Evolutionary conservation across 1,140 invertebrate genomes (phyloP).

Genomic region (Sitobion miscanthi): DNA sequence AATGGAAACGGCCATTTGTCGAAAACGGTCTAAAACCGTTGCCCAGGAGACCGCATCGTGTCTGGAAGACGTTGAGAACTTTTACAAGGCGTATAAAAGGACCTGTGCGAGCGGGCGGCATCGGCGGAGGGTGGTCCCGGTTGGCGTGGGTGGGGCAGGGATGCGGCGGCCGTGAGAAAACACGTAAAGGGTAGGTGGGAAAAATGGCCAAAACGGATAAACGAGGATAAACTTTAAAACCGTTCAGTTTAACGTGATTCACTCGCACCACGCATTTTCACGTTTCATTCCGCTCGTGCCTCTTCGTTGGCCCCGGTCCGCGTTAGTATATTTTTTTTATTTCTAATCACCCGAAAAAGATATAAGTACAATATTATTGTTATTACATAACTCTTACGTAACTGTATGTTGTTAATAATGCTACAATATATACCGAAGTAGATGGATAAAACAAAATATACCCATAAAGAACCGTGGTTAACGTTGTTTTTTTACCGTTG

Average conservation of each 20-base stretch:
- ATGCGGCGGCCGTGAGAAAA: neutral
- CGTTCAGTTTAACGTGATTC: constrained; percentile 45
- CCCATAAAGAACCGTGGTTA: neutral
- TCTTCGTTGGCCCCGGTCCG: neutral
- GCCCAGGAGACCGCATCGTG: constrained; percentile 47
- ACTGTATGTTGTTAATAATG: neutral
- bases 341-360: neutral
- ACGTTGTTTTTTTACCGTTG: neutral
- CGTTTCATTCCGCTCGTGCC: neutral
- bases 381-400: neutral
- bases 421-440: neutral
- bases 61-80: constrained; percentile 48
- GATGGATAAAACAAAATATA: neutral
- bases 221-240: constrained; percentile 56
- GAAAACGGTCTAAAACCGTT: constrained; percentile 54
- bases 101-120: neutral
- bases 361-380: neutral
- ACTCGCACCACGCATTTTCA: constrained; percentile 13
- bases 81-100: constrained; percentile 53
- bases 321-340: neutral
- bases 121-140: neutral
- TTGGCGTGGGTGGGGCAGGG: neutral
- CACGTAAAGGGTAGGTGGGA: constrained; percentile 27
- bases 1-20: constrained; percentile 56
- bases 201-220: constrained; percentile 49